Conservation (phyloP, 2,888 invertebrate species). For the Orchesella flavescens region DNA sequence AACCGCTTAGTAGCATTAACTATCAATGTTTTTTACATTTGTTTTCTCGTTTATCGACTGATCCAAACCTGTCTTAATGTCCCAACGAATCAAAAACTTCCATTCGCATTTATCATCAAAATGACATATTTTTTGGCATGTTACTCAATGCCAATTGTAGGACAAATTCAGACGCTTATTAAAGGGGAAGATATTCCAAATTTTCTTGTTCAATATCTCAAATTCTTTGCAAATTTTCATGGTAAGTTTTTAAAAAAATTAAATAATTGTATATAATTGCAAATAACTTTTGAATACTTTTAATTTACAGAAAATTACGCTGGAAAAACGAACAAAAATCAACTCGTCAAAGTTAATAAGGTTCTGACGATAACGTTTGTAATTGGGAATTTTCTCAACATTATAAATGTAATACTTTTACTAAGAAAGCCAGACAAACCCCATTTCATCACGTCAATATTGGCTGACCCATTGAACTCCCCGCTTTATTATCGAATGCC, state of each 20-base stretch:
- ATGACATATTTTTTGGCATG: slow-evolving; percentile 18
- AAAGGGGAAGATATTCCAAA: neutral
- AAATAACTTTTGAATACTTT: too few relatives aligned
- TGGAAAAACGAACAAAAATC: neutral
- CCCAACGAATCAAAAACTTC: too few relatives aligned
- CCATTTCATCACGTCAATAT: slow-evolving; percentile 47
- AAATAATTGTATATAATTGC: too few relatives aligned
- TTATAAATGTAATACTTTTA: slow-evolving; percentile 27
- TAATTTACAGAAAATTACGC: slow-evolving; percentile 1
- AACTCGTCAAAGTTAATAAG: slow-evolving; percentile 1
- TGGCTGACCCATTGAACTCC: neutral
- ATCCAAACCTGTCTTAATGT: too few relatives aligned
- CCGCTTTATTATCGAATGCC: neutral
- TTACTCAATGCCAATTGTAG: slow-evolving; percentile 14
- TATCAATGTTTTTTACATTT: too few relatives aligned
- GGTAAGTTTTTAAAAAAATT: too few relatives aligned
- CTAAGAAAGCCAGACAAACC: slow-evolving; percentile 31
- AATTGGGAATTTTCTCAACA: neutral
- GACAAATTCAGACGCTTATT: neutral
- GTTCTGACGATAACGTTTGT: neutral
- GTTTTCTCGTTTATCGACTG: too few relatives aligned
- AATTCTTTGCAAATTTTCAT: slow-evolving; percentile 19
- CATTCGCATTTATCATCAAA: slow-evolving; percentile 20
- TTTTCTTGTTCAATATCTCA: slow-evolving; percentile 31
- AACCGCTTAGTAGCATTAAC: too few relatives aligned